These are phyloP conservation scores for Abrostola triplasia DNA, from an alignment of 2,888 invertebrate genomes.

Conservation along the genomic window DNA sequence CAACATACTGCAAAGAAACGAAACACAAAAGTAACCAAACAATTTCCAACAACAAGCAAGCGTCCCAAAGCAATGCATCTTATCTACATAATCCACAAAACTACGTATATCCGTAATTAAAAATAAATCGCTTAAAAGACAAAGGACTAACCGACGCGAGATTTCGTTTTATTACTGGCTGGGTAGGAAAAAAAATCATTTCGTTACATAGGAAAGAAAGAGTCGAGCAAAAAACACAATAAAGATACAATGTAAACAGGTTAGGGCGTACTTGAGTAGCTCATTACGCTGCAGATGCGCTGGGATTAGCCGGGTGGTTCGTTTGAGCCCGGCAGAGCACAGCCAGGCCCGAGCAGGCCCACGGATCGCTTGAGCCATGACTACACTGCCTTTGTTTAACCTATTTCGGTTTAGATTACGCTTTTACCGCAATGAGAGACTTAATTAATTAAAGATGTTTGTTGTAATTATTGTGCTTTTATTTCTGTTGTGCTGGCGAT, in stretches of 20 bases:
- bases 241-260: constrained; percentile 89
- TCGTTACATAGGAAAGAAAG: constrained; percentile 82
- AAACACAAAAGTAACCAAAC: constrained; percentile 17
- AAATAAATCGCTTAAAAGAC: constrained; percentile 66
- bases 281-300: constrained; percentile 86
- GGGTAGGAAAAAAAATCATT: constrained; percentile 73
- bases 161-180: constrained; percentile 81
- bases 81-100: constrained; percentile 48
- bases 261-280: constrained; percentile 87
- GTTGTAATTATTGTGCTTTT: constrained; percentile 50
- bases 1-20: neutral
- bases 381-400: constrained; percentile 81
- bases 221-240: constrained; percentile 87
- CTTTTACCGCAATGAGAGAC: constrained; percentile 78
- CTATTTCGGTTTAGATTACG: constrained; percentile 86
- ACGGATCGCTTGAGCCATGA: constrained; percentile 69
- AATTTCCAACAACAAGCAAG: constrained; percentile 19
- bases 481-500: constrained; percentile 7
- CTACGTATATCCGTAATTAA: constrained; percentile 58
- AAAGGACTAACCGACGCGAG: constrained; percentile 69
- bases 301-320: constrained; percentile 79
- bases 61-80: constrained; percentile 41
- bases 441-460: constrained; percentile 79
- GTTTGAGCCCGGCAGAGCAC: constrained; percentile 61
- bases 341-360: constrained; percentile 51